These are phyloP conservation scores for Phalacrocorax aristotelis DNA, from an alignment of 2,113 vertebrate genomes.

Conservation along the genomic window DNA sequence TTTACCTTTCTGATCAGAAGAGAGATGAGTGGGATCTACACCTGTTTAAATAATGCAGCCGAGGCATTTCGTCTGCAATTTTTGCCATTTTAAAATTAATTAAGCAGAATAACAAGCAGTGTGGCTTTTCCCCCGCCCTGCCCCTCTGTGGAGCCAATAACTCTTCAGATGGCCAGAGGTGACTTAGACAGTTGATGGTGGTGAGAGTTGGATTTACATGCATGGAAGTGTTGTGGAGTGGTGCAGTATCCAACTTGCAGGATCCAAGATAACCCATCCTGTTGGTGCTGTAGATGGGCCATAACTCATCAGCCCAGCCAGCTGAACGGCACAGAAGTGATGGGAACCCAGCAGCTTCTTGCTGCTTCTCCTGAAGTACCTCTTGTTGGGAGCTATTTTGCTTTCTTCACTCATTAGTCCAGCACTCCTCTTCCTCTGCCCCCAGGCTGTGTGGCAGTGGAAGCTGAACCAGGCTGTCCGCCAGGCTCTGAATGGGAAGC, in stretches of 20 bases:
- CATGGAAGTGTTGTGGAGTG: neutral
- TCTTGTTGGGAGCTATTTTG: neutral
- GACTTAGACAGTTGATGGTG: neutral
- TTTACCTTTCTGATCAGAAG: neutral
- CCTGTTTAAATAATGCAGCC: neutral
- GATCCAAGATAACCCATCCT: neutral
- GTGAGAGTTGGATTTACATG: neutral
- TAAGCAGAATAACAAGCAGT: neutral
- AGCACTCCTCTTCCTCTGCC: neutral
- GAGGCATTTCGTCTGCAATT: neutral
- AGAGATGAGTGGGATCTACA: neutral
- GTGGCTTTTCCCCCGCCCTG: no score
- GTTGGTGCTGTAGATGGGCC: neutral
- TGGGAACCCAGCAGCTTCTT: neutral
- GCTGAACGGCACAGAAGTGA: neutral
- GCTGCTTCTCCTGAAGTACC: accelerated
- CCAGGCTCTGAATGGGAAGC: conserved; percentile 65
- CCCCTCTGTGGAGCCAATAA: neutral
- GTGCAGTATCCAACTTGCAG: neutral
- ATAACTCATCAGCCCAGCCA: neutral
- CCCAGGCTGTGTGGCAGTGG: conserved; percentile 72
- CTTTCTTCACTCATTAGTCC: neutral
- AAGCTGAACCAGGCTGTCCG: conserved; percentile 72
- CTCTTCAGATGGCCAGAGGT: neutral
- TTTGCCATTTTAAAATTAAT: neutral